Evolutionary conservation across 2,888 invertebrate species (phyloP), one percentile per base, ranked within the genome.

Genomic region (Argyresthia goedartella): DNA sequence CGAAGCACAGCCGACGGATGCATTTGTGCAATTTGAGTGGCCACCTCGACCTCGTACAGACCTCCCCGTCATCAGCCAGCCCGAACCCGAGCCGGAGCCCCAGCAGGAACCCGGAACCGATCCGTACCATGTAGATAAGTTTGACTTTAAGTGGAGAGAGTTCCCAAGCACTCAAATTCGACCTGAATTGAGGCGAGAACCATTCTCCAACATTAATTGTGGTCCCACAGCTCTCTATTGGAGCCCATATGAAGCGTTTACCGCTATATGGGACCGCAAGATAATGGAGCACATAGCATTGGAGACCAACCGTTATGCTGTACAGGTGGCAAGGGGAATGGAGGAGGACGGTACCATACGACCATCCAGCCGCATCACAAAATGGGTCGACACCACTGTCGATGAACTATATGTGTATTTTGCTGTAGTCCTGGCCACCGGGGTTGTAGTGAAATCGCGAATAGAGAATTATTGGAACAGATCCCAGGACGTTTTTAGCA

Each of bases 401-500:
- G 57, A 60, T 34, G 62, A 62, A 43, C 6, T 62, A 2, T 59
- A 59, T 43, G 43, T 49, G 1, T 60, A 16, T 46, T 56, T 62
- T n/a, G 59, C 54, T 0, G 49, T 62, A 1, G 14, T 57, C 7
- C 8, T 55, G 4, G 59, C 58, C 9, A 60, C 48, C 36, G 58
- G 57, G 8, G 36, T 59, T 11, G 56, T 56, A 1, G 42, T 53
- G 1, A 59, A 60, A 34, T n/a, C 44, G 0, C 35, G 51, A 1
- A 4, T 49, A 1, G 10, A 46, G 33, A 50, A 54, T 11, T 54
- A 54, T 36, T 54, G 54, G 54, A 43, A 34, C 16, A 4, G 15
- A 8, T 11, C 39, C 2, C 10, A 13, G 1, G 16, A 52, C 36
- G 42, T 54, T 10, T 52, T 52, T 1, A 9, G 8, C 11, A 56